These are phyloP conservation scores for Hyles euphorbiae DNA, from an alignment of 1,140 invertebrate species.

Conservation along the genomic window DNA sequence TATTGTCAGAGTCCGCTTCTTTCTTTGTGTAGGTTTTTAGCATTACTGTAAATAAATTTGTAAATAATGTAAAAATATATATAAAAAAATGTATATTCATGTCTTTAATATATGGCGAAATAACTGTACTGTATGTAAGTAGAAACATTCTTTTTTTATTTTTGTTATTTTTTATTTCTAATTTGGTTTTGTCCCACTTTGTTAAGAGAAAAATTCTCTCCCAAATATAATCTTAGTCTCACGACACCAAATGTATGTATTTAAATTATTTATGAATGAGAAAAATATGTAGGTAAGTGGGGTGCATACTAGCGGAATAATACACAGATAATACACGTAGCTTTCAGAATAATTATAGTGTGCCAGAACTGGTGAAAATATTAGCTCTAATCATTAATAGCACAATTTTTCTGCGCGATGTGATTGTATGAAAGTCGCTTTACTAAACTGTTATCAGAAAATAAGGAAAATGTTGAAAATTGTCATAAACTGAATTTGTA, in stretches of 20 bases:
- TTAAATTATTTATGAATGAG: conserved; percentile 21
- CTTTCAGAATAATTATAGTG: too few relatives aligned
- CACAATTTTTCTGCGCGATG: too few relatives aligned
- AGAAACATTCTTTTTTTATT: conserved; percentile 26
- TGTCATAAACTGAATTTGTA: too few relatives aligned
- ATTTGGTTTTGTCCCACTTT: conserved; percentile 31
- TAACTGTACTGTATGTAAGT: conserved; percentile 13
- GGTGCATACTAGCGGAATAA: conserved; percentile 10
- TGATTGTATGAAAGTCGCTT: too few relatives aligned
- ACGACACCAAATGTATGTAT: conserved; percentile 39
- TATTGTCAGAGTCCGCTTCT: conserved; percentile 21
- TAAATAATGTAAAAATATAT: conserved; percentile 34
- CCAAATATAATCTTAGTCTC: conserved; percentile 41
- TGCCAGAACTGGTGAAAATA: too few relatives aligned
- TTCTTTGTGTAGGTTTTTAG: conserved; percentile 39
- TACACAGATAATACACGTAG: conserved; percentile 2
- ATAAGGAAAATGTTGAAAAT: too few relatives aligned
- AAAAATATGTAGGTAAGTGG: conserved; percentile 1
- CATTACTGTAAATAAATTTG: conserved; percentile 38
- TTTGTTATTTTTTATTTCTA: conserved; percentile 45
- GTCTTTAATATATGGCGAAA: conserved; percentile 31
- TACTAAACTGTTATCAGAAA: too few relatives aligned
- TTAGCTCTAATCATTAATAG: too few relatives aligned
- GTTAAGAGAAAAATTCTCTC: conserved; percentile 32
- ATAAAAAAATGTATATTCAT: conserved; percentile 34